Base-by-base conservation (phyloP, 1,140 invertebrate species). In the Ceratina australensis region DNA sequence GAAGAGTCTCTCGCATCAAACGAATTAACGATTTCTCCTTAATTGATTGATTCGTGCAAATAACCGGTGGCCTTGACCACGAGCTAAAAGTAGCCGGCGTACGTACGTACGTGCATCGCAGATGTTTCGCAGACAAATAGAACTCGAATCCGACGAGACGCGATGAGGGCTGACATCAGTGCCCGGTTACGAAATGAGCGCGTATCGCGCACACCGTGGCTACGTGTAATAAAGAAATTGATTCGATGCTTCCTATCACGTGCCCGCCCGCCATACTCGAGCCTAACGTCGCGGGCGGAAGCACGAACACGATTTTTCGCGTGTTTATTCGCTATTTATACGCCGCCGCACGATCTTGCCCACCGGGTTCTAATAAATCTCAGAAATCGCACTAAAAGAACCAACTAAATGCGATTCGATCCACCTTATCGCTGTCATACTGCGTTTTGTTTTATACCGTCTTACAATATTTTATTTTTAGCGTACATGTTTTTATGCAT, bases 211-310 rank as follows among this genome's bases (percentile, higher is more conserved):
- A 3, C 42, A 24, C 3, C 63, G 63, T 66, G 47, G 64, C 20
- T 47, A 8, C 49, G 8, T 4, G 65, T 67, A 67, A 67, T 67
- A 50, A 52, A 67, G 65, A 67, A 67, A 67, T 67, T 67, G 65
- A 50, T 52, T 52, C 49, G 65, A 26, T 24, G 49, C 26, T 67
- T 67, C 65, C 49, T 67, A 67, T 67, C 49, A 50, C 47, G 65
- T 67, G 47, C 24, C 2, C 49, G 18, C 0, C 24, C 24, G 47
- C 65, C 49, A 26, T 67, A 16, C 42, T 65, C 42, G 20, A 49
- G 16, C 12, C 33, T 64, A 10, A 33, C 15, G 15, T 13, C 47
- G 22, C 16, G 49, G 15, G 20, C 33, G 64, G 47, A 66, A 66
- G 64, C 47, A 47, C 16, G 28, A 22, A 65, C 20, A 33, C 42